These are phyloP conservation scores for Vanessa tameamea DNA, from an alignment of 1,140 invertebrate species.

Conservation along the genomic window DNA sequence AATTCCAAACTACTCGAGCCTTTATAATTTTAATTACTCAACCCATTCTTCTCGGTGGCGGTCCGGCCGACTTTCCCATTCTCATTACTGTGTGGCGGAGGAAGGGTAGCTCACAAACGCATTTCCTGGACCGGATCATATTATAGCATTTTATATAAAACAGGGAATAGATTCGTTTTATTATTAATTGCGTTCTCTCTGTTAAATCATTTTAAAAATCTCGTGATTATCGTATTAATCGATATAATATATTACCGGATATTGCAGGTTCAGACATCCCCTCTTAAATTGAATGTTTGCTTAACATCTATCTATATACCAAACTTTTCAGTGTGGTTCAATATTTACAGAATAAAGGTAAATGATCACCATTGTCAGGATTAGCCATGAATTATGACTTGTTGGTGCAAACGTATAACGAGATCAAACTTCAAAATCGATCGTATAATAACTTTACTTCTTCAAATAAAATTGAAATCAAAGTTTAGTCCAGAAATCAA, in stretches of 20 bases:
- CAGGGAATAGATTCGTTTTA: not conserved
- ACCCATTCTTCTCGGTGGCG: not conserved
- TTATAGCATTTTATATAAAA: conserved; percentile 1
- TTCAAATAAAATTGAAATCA: no score
- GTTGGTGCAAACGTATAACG: no score
- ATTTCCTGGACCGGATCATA: not conserved
- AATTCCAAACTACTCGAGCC: conserved; percentile 13
- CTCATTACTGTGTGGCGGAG: conserved; percentile 16
- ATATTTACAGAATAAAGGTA: no score
- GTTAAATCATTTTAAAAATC: not conserved
- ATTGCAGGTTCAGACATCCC: not conserved
- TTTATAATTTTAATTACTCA: conserved; percentile 11
- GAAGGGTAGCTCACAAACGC: conserved; percentile 8
- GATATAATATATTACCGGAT: not conserved
- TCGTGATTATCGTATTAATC: not conserved
- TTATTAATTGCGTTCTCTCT: not conserved
- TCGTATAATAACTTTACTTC: no score
- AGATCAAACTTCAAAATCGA: no score
- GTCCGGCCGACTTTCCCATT: conserved; percentile 4
- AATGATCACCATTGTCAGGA: no score
- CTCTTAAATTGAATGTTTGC: no score
- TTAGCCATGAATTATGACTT: no score
- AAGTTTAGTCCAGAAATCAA: no score
- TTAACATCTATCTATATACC: no score
- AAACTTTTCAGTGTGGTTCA: no score